phyloP scores from a whole-genome alignment of 1,140 invertebrate species.

The Conus ventricosus region DNA sequence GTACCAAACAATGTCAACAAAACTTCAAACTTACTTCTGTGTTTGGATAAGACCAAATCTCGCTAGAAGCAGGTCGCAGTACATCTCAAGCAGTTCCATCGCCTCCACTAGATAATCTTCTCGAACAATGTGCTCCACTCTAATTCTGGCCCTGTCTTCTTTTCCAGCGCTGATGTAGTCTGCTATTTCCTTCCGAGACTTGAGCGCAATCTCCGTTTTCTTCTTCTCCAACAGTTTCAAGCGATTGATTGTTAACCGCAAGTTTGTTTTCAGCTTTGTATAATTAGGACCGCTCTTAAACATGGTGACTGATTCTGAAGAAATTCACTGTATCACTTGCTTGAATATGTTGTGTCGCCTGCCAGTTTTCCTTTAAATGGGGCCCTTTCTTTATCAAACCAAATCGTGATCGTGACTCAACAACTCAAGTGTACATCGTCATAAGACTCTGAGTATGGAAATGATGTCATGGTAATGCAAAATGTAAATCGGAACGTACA shows the following conservation, averaged over 20 bases:
- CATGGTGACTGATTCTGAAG: slow-evolving; percentile 47
- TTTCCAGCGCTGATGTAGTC: slow-evolving; percentile 91
- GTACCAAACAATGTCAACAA: no score
- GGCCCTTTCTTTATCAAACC: not conserved
- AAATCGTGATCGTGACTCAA: slow-evolving; percentile 8
- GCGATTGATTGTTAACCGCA: slow-evolving; percentile 92
- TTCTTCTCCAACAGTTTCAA: slow-evolving; percentile 98
- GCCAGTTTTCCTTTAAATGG: not conserved
- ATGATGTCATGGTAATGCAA: slow-evolving; percentile 27
- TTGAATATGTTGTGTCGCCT: not conserved
- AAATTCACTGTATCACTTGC: not conserved
- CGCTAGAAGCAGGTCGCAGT: slow-evolving; percentile 97
- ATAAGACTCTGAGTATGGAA: slow-evolving; percentile 35
- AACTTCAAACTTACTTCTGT: slow-evolving; percentile 85
- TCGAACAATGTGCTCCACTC: slow-evolving; percentile 97
- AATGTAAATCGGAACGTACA: not conserved
- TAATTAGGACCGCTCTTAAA: slow-evolving; percentile 69
- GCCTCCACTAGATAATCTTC: slow-evolving; percentile 99
- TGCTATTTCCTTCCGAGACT: slow-evolving; percentile 97
- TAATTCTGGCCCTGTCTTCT: slow-evolving; percentile 93
- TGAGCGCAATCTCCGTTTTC: slow-evolving; percentile 96
- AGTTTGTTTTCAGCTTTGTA: slow-evolving; percentile 95
- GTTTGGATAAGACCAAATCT: slow-evolving; percentile 97
- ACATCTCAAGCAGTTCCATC: slow-evolving; percentile 99
- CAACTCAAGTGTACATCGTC: slow-evolving; percentile 22